Percentiles rank a stretch among this genome's conserved stretches.
Conservation (phyloP, 2,888 invertebrate species). For the Meandrusa payeni region DNA sequence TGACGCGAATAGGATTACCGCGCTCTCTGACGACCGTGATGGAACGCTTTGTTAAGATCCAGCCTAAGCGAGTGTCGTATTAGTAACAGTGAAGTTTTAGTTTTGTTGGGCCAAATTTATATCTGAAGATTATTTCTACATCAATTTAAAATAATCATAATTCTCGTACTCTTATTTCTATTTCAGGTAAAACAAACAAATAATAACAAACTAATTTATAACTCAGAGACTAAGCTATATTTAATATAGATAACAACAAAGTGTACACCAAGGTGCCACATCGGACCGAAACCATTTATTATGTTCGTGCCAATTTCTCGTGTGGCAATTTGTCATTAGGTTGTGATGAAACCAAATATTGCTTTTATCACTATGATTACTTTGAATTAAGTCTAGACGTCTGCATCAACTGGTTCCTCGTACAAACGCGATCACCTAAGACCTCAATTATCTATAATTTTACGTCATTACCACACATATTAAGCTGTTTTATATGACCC, state of each 20-base stretch:
- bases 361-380: conserved; percentile 13
- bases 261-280: conserved; percentile 4
- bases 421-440: conserved; percentile 15
- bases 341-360: conserved; percentile 7
- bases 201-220: too few relatives aligned
- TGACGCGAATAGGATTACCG: too few relatives aligned
- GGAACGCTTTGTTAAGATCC: too few relatives aligned
- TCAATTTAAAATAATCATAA: too few relatives aligned
- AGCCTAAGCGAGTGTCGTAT: too few relatives aligned
- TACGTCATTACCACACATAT: conserved; percentile 14
- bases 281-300: conserved; percentile 3
- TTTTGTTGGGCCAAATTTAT: too few relatives aligned
- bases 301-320: conserved; percentile 1
- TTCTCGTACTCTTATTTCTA: too few relatives aligned
- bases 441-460: conserved; percentile 23
- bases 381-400: conserved; percentile 17
- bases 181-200: too few relatives aligned
- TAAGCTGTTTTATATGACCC: conserved; percentile 16
- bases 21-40: too few relatives aligned
- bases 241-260: not conserved
- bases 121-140: too few relatives aligned
- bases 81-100: too few relatives aligned
- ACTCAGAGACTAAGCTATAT: too few relatives aligned
- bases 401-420: conserved; percentile 4
- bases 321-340: conserved; percentile 1